Base-by-base conservation (phyloP, 2,888 invertebrate species). In the Eutolmus rufibarbis region DNA sequence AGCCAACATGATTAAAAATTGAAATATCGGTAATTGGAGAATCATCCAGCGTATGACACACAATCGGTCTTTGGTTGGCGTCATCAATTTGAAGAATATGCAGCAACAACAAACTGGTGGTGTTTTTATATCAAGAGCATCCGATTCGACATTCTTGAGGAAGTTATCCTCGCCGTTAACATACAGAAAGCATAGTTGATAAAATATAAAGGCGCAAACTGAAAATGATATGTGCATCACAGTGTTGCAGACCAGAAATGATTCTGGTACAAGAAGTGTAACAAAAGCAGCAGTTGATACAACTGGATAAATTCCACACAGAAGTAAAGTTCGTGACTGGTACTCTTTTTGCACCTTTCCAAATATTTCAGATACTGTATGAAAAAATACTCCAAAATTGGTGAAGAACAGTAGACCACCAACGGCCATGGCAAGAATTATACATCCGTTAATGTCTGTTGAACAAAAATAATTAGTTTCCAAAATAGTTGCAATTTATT, bases 91-190 rank as follows among this genome's bases (percentile, higher is more conserved):
- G 88, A 92, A 89, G 81, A 91, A 92, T 4, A 89, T 5, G 78
- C 92, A 92, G 28, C 89, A 90, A 78, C 90, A 90, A 87, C 93
- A 92, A 79, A 91, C 91, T 31, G 91, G 91, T 40, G 91, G 91
- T 0, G 93, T 92, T 9, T 91, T 91, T 0, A 92, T 90, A 74
- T 89, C 90, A 37, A 92, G 87, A 3, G 89, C 87, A 88, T 92
- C 91, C 74, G 92, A 90, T 90, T 92, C 91, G 86, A 91, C 90
- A 89, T 91, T 91, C 91, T 93, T 93, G 87, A 93, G 90, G 90
- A 91, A 92, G 89, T 90, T 89, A 90, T 89, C 88, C 91, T 93
- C 89, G 89, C 87, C 89, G 86, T 91, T 91, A 89, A 91, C 90
- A 90, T 93, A 93, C 88, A 91, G 91, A 87, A 92, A 92, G 89